phyloP scores from a whole-genome alignment of 2,888 invertebrate genomes.

The Rotaria socialis region DNA sequence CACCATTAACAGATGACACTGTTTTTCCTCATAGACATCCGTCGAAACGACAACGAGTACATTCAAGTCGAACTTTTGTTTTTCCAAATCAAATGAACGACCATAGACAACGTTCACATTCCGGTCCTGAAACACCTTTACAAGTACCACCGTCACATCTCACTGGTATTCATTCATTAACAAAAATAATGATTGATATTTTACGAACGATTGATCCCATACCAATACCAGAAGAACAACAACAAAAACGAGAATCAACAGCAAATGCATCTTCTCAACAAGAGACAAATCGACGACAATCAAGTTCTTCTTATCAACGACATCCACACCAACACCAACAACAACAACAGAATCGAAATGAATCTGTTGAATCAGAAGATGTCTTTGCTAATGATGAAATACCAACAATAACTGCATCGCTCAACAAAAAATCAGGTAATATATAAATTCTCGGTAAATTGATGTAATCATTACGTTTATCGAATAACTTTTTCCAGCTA shows the following conservation, averaged over 20 bases:
- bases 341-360: background rate
- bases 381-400: slow-evolving; percentile 7
- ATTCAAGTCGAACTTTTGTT: slow-evolving; percentile 15
- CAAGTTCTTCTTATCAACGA: background rate
- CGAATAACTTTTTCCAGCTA: too few relatives aligned
- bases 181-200: slow-evolving; percentile 20
- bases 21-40: background rate
- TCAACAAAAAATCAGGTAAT: background rate
- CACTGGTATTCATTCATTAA: slow-evolving; percentile 13
- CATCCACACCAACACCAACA: background rate
- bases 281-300: background rate
- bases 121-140: slow-evolving; percentile 22
- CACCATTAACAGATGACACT: background rate
- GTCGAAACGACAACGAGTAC: slow-evolving; percentile 2
- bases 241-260: background rate
- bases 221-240: background rate
- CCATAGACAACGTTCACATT: background rate
- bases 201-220: background rate
- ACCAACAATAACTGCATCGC: background rate
- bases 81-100: background rate
- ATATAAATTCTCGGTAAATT: background rate
- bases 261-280: background rate
- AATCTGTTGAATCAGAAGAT: background rate
- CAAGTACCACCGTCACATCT: background rate
- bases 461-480: too few relatives aligned